These are phyloP conservation scores for Manis pentadactyla DNA, from an alignment of 2,797 vertebrate genomes.

Conservation along the genomic window DNA sequence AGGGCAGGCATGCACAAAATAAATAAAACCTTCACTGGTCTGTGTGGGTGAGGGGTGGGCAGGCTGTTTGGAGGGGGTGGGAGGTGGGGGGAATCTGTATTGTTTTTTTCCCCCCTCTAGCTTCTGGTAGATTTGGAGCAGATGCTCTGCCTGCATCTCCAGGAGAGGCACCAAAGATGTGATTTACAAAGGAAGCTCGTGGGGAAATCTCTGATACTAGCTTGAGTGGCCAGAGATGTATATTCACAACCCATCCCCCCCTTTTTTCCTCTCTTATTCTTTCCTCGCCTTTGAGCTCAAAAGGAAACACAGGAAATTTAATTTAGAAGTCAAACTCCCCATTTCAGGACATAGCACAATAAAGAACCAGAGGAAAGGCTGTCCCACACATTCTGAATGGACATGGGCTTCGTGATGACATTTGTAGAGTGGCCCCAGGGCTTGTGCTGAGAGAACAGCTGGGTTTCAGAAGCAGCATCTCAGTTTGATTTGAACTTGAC, in stretches of 20 bases:
- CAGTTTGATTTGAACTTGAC: constrained; percentile 20
- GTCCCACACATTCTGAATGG: neutral
- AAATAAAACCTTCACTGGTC: constrained; percentile 80
- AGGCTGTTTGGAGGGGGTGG: neutral
- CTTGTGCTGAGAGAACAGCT: neutral
- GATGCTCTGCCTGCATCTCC: constrained; percentile 56
- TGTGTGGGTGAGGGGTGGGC: neutral
- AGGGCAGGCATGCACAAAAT: constrained; percentile 70
- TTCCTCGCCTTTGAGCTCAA: constrained; percentile 51
- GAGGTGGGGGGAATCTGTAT: neutral
- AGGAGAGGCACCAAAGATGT: constrained; percentile 47
- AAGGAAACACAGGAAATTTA: constrained; percentile 42
- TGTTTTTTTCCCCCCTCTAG: neutral
- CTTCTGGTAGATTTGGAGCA: constrained; percentile 56
- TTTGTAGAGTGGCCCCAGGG: neutral
- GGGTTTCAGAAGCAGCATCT: neutral
- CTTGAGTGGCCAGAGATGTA: neutral
- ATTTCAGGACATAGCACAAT: constrained; percentile 23
- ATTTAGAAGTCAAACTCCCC: constrained; percentile 8
- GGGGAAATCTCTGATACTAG: constrained; percentile 23
- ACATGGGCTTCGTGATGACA: neutral
- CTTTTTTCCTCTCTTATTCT: neutral
- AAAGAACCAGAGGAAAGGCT: neutral
- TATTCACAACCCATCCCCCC: neutral
- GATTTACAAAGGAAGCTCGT: constrained; percentile 36